Evolutionary conservation across 2,888 invertebrate species (phyloP).

Genomic region (Antheraea yamamai): DNA sequence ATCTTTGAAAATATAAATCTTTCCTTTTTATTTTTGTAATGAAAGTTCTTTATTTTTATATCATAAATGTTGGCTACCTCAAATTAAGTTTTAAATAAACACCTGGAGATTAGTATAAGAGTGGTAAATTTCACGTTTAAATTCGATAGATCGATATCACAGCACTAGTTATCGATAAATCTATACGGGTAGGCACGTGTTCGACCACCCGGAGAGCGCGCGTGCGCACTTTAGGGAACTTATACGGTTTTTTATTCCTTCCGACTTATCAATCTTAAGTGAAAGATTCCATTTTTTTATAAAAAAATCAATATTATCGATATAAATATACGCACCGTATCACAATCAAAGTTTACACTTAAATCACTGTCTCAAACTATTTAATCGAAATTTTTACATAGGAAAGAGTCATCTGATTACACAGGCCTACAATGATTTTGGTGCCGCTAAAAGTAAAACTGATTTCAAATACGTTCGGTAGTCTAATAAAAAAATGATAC

Average conservation of each 20-base stretch:
- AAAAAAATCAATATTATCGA: neutral
- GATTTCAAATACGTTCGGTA: no score
- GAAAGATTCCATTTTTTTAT: neutral
- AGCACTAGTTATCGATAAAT: slow-evolving; percentile 62
- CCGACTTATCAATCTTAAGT: slow-evolving; percentile 18
- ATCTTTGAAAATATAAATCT: no score
- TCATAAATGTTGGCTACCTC: no score
- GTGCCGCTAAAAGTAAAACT: no score
- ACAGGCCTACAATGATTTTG: no score
- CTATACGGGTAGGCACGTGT: slow-evolving; percentile 77
- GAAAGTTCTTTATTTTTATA: no score
- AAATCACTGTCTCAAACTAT: no score
- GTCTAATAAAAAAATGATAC: no score
- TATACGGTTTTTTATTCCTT: slow-evolving; percentile 47
- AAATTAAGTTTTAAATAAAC: neutral
- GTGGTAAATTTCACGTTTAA: slow-evolving; percentile 16
- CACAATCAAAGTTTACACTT: neutral
- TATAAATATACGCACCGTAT: neutral
- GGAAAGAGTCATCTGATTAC: no score
- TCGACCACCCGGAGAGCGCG: slow-evolving; percentile 69
- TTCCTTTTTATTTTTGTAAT: no score
- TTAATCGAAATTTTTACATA: no score
- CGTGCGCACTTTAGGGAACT: slow-evolving; percentile 52
- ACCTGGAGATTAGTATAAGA: neutral
- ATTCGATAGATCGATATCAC: slow-evolving; percentile 26